These are phyloP conservation scores for Falcunculus frontatus DNA, from an alignment of 2,113 vertebrate genomes.

Conservation along the genomic window DNA sequence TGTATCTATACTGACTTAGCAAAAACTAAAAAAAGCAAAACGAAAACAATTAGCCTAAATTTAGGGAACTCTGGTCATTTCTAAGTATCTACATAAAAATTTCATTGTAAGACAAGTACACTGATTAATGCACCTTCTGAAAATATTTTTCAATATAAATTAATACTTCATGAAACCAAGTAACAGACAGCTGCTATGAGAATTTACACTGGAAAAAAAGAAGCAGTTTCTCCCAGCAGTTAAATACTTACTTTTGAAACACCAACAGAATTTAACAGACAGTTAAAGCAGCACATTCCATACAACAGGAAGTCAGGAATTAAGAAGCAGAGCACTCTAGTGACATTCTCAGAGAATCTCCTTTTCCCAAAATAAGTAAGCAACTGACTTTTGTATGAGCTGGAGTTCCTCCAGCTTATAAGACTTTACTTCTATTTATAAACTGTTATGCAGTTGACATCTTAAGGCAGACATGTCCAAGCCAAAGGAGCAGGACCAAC, in stretches of 20 bases:
- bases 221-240: neutral
- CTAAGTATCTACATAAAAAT: neutral
- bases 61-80: neutral
- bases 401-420: neutral
- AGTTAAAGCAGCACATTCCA: neutral
- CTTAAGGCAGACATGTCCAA: neutral
- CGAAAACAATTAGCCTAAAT: neutral
- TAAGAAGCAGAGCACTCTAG: neutral
- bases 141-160: neutral
- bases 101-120: neutral
- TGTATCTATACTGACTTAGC: neutral
- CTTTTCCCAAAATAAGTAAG: neutral
- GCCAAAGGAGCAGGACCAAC: neutral
- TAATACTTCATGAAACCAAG: neutral
- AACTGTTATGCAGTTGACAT: neutral
- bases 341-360: neutral
- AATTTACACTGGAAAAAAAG: neutral
- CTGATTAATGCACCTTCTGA: neutral
- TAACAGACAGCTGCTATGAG: neutral
- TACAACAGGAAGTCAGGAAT: neutral
- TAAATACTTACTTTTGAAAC: neutral
- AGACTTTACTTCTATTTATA: neutral
- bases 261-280: neutral
- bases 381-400: neutral
- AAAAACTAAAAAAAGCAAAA: neutral